Base-by-base conservation (phyloP, 64 coral and sea anemone species). In the Platygyra sinensis region DNA sequence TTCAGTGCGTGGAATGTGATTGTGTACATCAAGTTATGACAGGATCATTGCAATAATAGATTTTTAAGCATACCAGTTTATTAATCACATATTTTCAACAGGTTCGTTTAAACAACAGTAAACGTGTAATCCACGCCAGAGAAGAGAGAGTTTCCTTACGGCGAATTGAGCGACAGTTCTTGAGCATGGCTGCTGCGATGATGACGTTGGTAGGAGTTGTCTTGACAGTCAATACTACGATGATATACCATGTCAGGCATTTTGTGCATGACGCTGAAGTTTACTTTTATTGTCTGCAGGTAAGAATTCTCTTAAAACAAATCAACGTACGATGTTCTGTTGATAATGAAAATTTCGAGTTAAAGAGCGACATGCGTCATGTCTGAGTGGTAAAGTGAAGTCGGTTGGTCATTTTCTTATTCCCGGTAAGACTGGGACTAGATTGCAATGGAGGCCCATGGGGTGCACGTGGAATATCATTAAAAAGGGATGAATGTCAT, bases 241-340 rank as follows among this genome's bases (percentile, higher is more conserved):
- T 93, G 13, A 83, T 81, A 9, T 95, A 99, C 74, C 80, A 27
- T 54, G 33, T 77, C n/a, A 57, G 86, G 15, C 52, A 86, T 31
- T 83, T 93, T 52, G 61, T 91, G 50, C 88, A 96, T 29, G 12
- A 88, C 42, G 80, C 88, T 19, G 74, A 99, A 25, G 77, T 94
- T 5, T 99, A 95, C 61, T 95, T 99, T 60, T 57, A 91, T 10
- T 99, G 97, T 86, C 86, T 99, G 2, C 64, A 96, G 94, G 97
- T 99, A 80, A 87, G 81, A 16, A 4, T 20, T 8, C 65, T 69
- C 10, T 36, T 27, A 10, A 10, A 27, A 69, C 65, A n/a, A 5
- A 27, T 57, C 54, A 57, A 2, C 54, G 54, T 12, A 57, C 4
- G 3, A 57, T 15, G 15, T 57, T 57, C 10, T 57, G 54, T 16